phyloP scores from a whole-genome alignment of 2,888 invertebrate genomes.

The Clistopyga incitator region DNA sequence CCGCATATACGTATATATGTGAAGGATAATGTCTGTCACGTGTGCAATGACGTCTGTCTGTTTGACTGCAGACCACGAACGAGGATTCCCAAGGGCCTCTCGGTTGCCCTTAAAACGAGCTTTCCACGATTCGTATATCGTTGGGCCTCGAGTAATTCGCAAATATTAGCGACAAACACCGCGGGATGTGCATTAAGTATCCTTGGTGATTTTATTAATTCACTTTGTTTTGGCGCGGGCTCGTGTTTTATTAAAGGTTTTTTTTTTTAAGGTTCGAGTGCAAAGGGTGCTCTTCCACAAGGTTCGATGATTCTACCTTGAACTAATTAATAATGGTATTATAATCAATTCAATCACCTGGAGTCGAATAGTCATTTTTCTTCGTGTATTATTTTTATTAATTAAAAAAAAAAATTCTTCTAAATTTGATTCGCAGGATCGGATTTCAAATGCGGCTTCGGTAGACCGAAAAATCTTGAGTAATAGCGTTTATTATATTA shows the following conservation, averaged over 20 bases:
- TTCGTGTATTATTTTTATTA: too few species aligned
- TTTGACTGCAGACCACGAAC: slow-evolving; percentile 52
- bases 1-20: not conserved
- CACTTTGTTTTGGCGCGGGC: not conserved
- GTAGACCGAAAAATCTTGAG: too few species aligned
- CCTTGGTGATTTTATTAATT: not conserved
- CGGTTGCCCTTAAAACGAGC: slow-evolving; percentile 7
- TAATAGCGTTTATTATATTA: too few species aligned
- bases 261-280: not conserved
- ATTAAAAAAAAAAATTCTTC: too few species aligned
- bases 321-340: too few species aligned
- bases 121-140: not conserved
- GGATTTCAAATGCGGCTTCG: too few species aligned
- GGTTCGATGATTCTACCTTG: too few species aligned
- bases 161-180: slow-evolving; percentile 36
- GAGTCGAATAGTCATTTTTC: too few species aligned
- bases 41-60: slow-evolving; percentile 52
- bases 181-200: slow-evolving; percentile 22
- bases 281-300: too few species aligned
- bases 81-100: slow-evolving; percentile 36
- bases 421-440: too few species aligned
- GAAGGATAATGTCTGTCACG: slow-evolving; percentile 53
- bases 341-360: too few species aligned
- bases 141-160: slow-evolving; percentile 16
- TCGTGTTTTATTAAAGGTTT: not conserved